Percentiles rank a stretch among this genome's conserved stretches.
Evolutionary conservation across 1,140 invertebrate genomes (phyloP).

Genomic region (Drosophila baimaii): DNA sequence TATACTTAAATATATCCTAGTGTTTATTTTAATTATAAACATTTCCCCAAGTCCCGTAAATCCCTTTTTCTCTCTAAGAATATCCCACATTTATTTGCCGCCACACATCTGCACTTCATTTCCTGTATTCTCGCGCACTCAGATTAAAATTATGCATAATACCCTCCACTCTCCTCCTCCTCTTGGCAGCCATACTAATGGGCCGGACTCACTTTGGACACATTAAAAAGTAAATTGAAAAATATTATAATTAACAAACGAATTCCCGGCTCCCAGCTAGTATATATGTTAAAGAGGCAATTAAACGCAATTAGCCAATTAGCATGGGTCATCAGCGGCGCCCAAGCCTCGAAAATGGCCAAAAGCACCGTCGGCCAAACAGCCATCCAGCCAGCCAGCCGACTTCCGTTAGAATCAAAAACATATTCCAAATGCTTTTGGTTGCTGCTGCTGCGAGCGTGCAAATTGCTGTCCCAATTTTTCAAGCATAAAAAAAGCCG

Average conservation of each 20-base stretch:
- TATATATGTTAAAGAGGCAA: slow-evolving; percentile 73
- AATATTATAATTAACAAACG: slow-evolving; percentile 59
- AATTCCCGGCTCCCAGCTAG: slow-evolving; percentile 49
- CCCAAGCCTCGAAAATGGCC: slow-evolving; percentile 45
- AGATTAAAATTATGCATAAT: slow-evolving; percentile 21
- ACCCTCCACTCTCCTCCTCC: background rate
- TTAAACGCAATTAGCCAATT: slow-evolving; percentile 81
- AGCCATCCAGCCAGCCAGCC: slow-evolving; percentile 11
- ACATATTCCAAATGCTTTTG: slow-evolving; percentile 57
- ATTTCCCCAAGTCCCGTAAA: background rate
- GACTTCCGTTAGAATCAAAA: slow-evolving; percentile 78
- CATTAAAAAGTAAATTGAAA: slow-evolving; percentile 63
- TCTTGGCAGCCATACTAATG: slow-evolving; percentile 39
- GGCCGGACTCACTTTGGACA: slow-evolving; percentile 26
- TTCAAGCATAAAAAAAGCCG: slow-evolving; percentile 78
- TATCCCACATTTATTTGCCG: background rate
- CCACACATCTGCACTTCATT: slow-evolving; percentile 12
- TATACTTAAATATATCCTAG: background rate
- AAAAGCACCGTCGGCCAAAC: slow-evolving; percentile 41
- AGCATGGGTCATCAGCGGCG: slow-evolving; percentile 71
- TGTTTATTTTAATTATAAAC: background rate
- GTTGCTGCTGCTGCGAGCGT: slow-evolving; percentile 58
- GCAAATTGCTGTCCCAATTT: slow-evolving; percentile 81
- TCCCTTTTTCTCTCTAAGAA: background rate
- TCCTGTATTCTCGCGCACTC: slow-evolving; percentile 16